Base-by-base conservation (phyloP, 2,113 vertebrate genomes). In the Hyaena hyaena region DNA sequence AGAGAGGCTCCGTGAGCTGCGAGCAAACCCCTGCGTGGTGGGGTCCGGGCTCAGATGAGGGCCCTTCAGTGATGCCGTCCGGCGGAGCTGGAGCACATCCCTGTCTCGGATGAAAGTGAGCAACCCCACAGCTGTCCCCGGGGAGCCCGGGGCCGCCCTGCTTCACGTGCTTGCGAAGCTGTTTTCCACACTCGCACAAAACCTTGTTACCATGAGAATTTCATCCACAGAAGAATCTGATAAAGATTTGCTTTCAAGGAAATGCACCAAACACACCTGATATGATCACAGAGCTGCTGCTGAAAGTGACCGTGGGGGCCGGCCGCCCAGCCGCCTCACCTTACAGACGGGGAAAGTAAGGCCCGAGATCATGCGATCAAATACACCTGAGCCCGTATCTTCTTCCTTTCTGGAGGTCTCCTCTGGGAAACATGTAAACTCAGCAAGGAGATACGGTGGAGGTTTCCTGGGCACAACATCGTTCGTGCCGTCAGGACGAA, bases 71-170 rank as follows among this genome's bases (percentile, higher is more conserved):
- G 0, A 3, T 0, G 7, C 33, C 23, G 4, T 26, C 35, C 35
- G 0, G 0, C 4, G 2, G 3, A 15, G 6, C 5, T 10, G 9
- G 48, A 43, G 65, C 48, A 16, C 2, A 7, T 3, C 43, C 1
- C 0, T 2, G 50, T 4, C 65, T 14, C 12, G 0, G 12, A 9
- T 2, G 15, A 39, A 31, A 12, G 16, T 2, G 10, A 39, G 53
- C 12, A 0, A 19, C 12, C 15, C 5, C 0, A 8, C 24, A 17
- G 53, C 4, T 0, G 23, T 2, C 31, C 26, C 0, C 26, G 2
- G 4, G 61, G 65, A 3, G 39, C 39, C 3, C 21, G 55, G 17
- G 3, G 10, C 35, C 2, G 4, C 19, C 73, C 15, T 12, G 9
- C 2, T 23, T 21, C 26, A 1, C 48, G 10, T 12, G 2, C 50